A percentile compares a stretch with the other conserved stretches of the same genome.
Evolutionary conservation across 2,888 invertebrate genomes (phyloP).

Genomic region (Diplazon laetatorius): DNA sequence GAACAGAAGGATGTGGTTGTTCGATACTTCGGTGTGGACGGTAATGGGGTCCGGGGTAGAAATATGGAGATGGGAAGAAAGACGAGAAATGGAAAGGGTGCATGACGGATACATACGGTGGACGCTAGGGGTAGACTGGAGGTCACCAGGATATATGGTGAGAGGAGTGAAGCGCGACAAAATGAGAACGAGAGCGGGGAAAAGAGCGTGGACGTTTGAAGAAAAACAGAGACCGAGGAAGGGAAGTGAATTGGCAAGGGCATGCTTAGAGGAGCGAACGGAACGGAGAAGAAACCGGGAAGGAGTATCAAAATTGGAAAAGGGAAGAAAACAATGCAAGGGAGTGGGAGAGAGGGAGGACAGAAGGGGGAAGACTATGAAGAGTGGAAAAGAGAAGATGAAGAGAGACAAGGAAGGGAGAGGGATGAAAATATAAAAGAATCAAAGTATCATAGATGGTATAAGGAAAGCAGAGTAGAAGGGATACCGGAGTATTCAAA

Average conservation of each 20-base stretch:
- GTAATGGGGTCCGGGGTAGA: neutral
- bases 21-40: neutral
- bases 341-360: neutral
- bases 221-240: neutral
- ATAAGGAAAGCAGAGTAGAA: neutral
- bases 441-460: slow-evolving; percentile 21
- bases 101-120: no score
- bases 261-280: neutral
- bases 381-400: neutral
- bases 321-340: neutral
- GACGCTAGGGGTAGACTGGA: no score
- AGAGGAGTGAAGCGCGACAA: slow-evolving; percentile 1
- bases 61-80: slow-evolving; percentile 10
- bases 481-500: neutral
- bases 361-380: neutral
- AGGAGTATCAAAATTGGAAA: neutral
- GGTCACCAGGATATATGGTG: neutral
- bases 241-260: neutral
- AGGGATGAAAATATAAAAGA: neutral
- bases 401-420: neutral
- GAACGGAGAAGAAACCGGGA: no score
- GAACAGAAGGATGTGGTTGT: neutral
- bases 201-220: neutral
- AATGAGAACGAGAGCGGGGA: neutral
- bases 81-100: no score